phyloP scores from a whole-genome alignment of 2,797 vertebrate genomes.

The Hyperoplus lanceolatus region DNA sequence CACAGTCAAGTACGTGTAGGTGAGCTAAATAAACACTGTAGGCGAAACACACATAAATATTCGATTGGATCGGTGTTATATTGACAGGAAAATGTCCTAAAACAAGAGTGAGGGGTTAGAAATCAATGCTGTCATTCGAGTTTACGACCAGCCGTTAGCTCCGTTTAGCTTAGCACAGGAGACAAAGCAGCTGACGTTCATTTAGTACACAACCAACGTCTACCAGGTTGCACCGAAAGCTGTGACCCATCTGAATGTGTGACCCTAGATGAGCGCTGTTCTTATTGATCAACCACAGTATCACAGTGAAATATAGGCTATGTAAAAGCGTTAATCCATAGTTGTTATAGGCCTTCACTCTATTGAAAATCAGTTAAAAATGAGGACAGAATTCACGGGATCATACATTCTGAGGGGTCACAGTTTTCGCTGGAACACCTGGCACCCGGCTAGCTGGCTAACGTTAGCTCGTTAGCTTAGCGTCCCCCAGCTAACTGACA shows the following conservation, averaged over 20 bases:
- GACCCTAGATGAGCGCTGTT: too few species aligned
- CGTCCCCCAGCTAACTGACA: slow-evolving; percentile 60
- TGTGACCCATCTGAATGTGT: too few species aligned
- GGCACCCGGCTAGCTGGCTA: slow-evolving; percentile 33
- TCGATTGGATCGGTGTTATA: neutral
- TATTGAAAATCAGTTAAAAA: too few species aligned
- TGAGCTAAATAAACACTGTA: neutral
- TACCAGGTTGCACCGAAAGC: neutral
- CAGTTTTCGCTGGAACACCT: too few species aligned
- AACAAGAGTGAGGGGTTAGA: neutral
- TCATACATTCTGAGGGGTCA: too few species aligned
- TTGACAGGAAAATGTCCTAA: neutral
- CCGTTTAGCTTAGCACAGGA: slow-evolving; percentile 24
- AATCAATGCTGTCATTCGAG: slow-evolving; percentile 31
- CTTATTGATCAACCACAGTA: too few species aligned
- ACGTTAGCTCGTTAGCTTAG: slow-evolving; percentile 51
- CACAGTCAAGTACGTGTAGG: neutral
- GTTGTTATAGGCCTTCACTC: too few species aligned
- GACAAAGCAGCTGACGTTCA: slow-evolving; percentile 72
- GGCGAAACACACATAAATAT: fast-evolving
- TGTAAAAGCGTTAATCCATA: too few species aligned
- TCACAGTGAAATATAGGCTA: too few species aligned
- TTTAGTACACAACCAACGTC: slow-evolving; percentile 39
- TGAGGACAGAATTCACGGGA: too few species aligned
- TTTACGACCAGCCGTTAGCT: slow-evolving; percentile 6